Base-by-base conservation (phyloP, 2,797 vertebrate genomes). In the Danio tinwini region DNA sequence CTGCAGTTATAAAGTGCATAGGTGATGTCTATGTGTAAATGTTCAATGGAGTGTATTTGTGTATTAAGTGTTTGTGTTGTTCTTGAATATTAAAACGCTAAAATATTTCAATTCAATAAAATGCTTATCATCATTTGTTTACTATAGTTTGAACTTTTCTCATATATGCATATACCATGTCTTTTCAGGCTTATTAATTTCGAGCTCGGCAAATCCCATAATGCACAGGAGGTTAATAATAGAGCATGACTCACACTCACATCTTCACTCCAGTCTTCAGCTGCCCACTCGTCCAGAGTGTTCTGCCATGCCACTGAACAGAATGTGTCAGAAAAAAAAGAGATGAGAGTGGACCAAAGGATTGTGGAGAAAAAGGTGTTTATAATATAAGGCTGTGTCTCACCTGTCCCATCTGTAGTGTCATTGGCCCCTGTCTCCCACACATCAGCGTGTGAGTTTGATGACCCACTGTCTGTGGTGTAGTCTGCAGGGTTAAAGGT, bases 401-500 rank as follows among this genome's bases (percentile, higher is more conserved):
- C 90, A 98, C 96, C 96, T 90, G 93, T 95, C 85, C 94, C 95
- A 88, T 97, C 95, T 88, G 95, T 91, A 88, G 92, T 90, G 88
- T 94, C 95, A 83, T 89, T 96, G 88, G 93, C 90, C 81, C 88
- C 92, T 5, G 94, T 85, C 90, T 98, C 95, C 96, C 96, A 97
- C 83, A 91, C 91, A 62, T 96, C 94, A 29, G 92, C 79, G 52
- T 96, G 96, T 67, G 92, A 92, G 83, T 91, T 94, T 91, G 91
- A 93, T 19, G 92, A 94, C 82, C 95, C 86, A 74, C 92, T 87
- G 85, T 94, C 92, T 86, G 93, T 90, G 90, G 95, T 95, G 90
- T 97, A 98, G 91, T 99, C 97, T 56, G 96, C 96, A 83, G 96
- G 96, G 87, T 98, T 98, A 90, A 98, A 99, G 79, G 95, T 98